These are phyloP conservation scores for Erpetoichthys calabaricus DNA, from an alignment of 2,797 vertebrate species.

Conservation along the genomic window DNA sequence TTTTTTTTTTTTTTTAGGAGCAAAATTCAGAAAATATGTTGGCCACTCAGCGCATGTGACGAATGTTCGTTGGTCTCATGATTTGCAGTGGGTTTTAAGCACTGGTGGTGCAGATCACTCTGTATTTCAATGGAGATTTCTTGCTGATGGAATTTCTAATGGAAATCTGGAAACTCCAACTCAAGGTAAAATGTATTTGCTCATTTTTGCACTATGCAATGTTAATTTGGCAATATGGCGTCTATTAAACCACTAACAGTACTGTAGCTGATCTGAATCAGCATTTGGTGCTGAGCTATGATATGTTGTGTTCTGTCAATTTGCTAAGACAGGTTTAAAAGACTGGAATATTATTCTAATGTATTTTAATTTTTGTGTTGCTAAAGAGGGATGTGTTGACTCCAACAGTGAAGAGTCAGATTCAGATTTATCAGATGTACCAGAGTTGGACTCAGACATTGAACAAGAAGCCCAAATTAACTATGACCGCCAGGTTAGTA, in stretches of 20 bases:
- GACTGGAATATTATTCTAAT: neutral
- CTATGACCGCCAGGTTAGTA: conserved; percentile 81
- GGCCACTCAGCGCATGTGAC: conserved; percentile 93
- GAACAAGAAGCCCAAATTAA: conserved; percentile 91
- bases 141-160: conserved; percentile 79
- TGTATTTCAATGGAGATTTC: conserved; percentile 89
- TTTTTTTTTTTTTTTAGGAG: conserved; percentile 50
- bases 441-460: conserved; percentile 89
- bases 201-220: conserved; percentile 3
- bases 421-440: conserved; percentile 67
- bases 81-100: conserved; percentile 87
- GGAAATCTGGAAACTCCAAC: conserved; percentile 65
- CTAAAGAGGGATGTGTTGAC: conserved; percentile 35
- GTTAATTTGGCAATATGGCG: neutral
- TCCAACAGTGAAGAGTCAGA: conserved; percentile 83
- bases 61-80: conserved; percentile 85
- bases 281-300: neutral
- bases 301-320: neutral
- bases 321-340: neutral
- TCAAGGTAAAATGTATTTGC: conserved; percentile 51
- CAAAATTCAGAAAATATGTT: conserved; percentile 85
- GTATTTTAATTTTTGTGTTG: neutral
- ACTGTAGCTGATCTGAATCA: too few relatives aligned
- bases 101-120: conserved; percentile 90
- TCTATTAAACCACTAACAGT: too few relatives aligned